phyloP scores from a whole-genome alignment of 2,797 vertebrate species.

The Chaenodraco wilsoni region DNA sequence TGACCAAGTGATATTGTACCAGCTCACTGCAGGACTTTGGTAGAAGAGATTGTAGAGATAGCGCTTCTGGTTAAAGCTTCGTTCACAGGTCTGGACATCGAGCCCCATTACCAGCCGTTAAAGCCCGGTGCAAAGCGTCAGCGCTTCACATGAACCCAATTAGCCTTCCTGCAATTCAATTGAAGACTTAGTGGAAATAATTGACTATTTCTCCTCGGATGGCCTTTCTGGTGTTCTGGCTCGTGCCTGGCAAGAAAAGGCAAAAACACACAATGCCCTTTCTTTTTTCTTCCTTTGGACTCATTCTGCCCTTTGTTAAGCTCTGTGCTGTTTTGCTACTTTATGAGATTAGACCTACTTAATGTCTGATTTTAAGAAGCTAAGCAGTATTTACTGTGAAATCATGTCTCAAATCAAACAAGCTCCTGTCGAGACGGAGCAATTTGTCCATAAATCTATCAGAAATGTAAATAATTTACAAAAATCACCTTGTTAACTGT shows the following conservation, averaged over 20 bases:
- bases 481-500: no score
- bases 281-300: conserved; percentile 6
- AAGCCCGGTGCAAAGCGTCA: conserved; percentile 75
- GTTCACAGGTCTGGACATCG: conserved; percentile 50
- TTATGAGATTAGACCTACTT: conserved; percentile 43
- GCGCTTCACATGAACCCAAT: conserved; percentile 74
- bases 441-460: no score
- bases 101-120: conserved; percentile 69
- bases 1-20: conserved; percentile 45
- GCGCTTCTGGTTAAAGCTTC: conserved; percentile 18
- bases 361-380: conserved; percentile 30
- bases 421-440: background rate
- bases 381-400: conserved; percentile 33
- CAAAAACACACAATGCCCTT: conserved; percentile 34
- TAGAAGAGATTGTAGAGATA: conserved; percentile 8
- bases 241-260: conserved; percentile 59
- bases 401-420: conserved; percentile 27
- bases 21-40: conserved; percentile 29
- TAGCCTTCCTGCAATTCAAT: conserved; percentile 75
- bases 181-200: conserved; percentile 74
- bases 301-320: conserved; percentile 34
- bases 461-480: no score
- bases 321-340: conserved; percentile 30
- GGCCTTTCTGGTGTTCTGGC: conserved; percentile 41
- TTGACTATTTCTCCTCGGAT: conserved; percentile 63